Evolutionary conservation across 2,797 vertebrate species (phyloP).

Genomic region (Coccyzus lansbergi): DNA sequence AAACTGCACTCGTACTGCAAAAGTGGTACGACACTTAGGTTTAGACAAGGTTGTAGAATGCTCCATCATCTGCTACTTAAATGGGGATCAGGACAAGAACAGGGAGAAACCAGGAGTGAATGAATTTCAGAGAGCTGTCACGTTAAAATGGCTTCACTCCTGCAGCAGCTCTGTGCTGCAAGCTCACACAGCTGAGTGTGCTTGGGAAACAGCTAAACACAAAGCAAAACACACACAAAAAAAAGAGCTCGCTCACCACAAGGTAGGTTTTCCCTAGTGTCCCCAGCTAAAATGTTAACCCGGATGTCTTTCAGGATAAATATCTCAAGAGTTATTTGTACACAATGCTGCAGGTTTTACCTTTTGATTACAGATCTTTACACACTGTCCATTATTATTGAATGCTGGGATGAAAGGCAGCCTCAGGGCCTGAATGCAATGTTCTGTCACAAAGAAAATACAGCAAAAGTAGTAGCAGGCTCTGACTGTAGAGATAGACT

Average conservation of each 20-base stretch:
- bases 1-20: background rate
- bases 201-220: slow-evolving; percentile 19
- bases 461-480: slow-evolving; percentile 28
- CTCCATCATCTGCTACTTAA: slow-evolving; percentile 3
- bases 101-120: background rate
- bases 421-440: slow-evolving; percentile 41
- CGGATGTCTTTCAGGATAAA: slow-evolving; percentile 63
- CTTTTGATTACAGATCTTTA: slow-evolving; percentile 73
- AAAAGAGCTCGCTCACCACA: background rate
- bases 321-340: slow-evolving; percentile 60
- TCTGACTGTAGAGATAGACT: slow-evolving; percentile 15
- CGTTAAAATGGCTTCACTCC: background rate
- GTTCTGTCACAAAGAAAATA: slow-evolving; percentile 68
- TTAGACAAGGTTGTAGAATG: background rate
- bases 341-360: slow-evolving; percentile 51
- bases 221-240: background rate
- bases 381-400: slow-evolving; percentile 64
- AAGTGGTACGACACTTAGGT: background rate
- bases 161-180: background rate
- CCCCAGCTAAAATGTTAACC: slow-evolving; percentile 42
- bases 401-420: slow-evolving; percentile 61
- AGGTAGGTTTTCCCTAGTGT: slow-evolving; percentile 52
- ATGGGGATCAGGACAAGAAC: background rate
- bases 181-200: background rate
- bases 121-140: slow-evolving; percentile 4